Conservation (phyloP, 2,888 invertebrate species). For the Bimastos eiseni region DNA sequence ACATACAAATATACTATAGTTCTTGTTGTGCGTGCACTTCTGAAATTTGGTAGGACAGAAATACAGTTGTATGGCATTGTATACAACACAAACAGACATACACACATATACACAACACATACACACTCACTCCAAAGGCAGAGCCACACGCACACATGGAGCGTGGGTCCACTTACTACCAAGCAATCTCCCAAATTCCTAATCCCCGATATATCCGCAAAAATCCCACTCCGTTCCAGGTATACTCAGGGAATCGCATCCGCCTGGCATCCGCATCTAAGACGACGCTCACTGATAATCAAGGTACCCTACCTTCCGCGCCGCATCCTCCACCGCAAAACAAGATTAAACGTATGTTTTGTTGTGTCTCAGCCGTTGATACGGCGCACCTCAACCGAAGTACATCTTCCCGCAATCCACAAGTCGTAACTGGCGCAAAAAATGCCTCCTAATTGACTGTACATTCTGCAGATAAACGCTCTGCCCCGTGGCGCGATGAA, state of each 20-base stretch:
- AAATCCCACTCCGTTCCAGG: background rate
- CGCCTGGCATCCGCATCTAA: background rate
- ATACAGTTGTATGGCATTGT: too few relatives aligned
- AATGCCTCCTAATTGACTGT: background rate
- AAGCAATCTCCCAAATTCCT: background rate
- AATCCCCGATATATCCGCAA: background rate
- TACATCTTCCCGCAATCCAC: background rate
- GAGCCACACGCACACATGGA: too few relatives aligned
- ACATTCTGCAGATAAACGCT: background rate
- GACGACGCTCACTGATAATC: background rate
- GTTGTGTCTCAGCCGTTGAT: background rate
- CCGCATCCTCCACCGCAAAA: background rate
- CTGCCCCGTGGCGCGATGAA: slow-evolving; percentile 17
- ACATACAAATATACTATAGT: too few relatives aligned
- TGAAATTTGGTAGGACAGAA: too few relatives aligned
- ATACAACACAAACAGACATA: too few relatives aligned
- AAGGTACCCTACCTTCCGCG: background rate
- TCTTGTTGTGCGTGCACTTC: too few relatives aligned
- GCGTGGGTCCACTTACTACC: too few relatives aligned
- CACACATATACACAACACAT: too few relatives aligned
- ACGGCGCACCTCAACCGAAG: background rate
- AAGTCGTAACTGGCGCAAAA: background rate
- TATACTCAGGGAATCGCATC: background rate
- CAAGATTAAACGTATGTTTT: background rate
- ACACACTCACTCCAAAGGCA: too few relatives aligned